These are phyloP conservation scores for Tenthredo livida DNA, from an alignment of 2,888 invertebrate species.

Conservation along the genomic window DNA sequence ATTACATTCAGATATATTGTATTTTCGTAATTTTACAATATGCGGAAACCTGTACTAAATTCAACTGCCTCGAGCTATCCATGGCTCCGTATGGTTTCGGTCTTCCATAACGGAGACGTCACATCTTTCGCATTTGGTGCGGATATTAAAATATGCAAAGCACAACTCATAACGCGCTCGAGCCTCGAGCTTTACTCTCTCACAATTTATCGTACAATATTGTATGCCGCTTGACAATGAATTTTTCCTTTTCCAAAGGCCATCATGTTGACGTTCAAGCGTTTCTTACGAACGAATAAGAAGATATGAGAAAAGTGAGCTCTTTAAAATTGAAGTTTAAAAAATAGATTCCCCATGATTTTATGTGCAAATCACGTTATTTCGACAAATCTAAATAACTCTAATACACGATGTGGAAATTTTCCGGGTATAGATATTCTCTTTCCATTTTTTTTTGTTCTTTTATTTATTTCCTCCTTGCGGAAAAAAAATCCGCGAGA, in stretches of 20 bases:
- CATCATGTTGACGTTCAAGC: neutral
- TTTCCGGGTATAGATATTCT: neutral
- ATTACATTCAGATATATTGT: neutral
- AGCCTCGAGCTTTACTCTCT: constrained; percentile 18
- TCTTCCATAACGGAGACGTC: constrained; percentile 7
- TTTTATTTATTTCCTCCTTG: neutral
- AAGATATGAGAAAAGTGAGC: neutral
- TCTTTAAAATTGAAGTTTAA: neutral
- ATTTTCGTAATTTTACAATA: neutral
- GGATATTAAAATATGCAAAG: constrained; percentile 50
- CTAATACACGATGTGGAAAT: neutral
- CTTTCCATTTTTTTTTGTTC: neutral
- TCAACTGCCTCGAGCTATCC: neutral
- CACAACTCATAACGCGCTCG: constrained; percentile 45
- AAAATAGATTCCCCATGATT: neutral
- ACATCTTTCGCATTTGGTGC: constrained; percentile 30
- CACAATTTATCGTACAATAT: constrained; percentile 47
- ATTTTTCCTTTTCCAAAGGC: neutral
- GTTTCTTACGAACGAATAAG: neutral
- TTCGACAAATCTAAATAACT: neutral
- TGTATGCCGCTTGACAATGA: constrained; percentile 36
- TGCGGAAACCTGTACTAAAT: neutral
- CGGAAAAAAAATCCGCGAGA: neutral
- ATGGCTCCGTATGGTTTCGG: neutral
- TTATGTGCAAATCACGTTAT: neutral